phyloP scores from a whole-genome alignment of 2,888 invertebrate species.

The Agriopis leucophaearia region DNA sequence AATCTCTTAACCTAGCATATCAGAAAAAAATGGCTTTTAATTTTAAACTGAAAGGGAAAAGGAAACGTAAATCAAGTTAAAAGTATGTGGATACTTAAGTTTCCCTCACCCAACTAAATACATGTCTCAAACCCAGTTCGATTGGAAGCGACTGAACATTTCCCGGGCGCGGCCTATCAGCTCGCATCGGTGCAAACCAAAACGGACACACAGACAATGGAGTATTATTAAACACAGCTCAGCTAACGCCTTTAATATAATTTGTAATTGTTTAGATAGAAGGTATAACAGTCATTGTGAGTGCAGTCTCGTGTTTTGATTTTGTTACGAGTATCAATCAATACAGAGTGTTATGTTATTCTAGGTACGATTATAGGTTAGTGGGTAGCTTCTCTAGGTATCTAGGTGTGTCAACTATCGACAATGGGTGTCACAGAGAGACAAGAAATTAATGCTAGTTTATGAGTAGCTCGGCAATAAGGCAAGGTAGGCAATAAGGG shows the following conservation, averaged over 20 bases:
- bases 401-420: neutral
- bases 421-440: neutral
- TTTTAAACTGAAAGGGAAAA: neutral
- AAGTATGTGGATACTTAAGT: neutral
- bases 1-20: no score
- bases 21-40: neutral
- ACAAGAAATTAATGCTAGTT: neutral
- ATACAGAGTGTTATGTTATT: conserved; percentile 14
- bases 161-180: neutral
- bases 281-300: conserved; percentile 41
- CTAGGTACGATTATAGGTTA: conserved; percentile 2
- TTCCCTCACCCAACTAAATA: conserved; percentile 10
- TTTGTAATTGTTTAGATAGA: conserved; percentile 37
- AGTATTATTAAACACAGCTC: conserved; percentile 43
- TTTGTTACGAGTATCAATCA: conserved; percentile 20
- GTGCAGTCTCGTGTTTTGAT: conserved; percentile 33
- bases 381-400: neutral
- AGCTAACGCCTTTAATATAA: conserved; percentile 10
- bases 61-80: neutral
- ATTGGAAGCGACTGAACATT: neutral
- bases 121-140: conserved; percentile 3
- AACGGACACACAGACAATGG: conserved; percentile 43
- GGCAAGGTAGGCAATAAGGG: no score
- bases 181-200: conserved; percentile 7
- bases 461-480: neutral